Percentiles rank a stretch among this genome's conserved stretches.
phyloP scores from a whole-genome alignment of 2,888 invertebrate species.

The Euplexia lucipara region DNA sequence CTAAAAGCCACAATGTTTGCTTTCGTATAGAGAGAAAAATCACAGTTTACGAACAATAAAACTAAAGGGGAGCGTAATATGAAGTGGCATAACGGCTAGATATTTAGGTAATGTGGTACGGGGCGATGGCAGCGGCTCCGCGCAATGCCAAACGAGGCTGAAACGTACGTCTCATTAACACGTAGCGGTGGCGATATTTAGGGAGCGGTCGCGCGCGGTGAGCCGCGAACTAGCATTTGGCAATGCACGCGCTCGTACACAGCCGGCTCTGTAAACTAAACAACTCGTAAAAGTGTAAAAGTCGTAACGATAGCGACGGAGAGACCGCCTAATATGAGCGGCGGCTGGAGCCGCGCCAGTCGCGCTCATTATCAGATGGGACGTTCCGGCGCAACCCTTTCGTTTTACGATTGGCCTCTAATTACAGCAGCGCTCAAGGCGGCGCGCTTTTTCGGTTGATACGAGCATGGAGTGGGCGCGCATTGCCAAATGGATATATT shows the following conservation, averaged over 20 bases:
- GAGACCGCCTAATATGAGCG: constrained; percentile 88
- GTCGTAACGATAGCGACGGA: constrained; percentile 88
- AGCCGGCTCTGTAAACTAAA: constrained; percentile 88
- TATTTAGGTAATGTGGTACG: constrained; percentile 69
- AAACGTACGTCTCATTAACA: constrained; percentile 88
- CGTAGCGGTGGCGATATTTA: constrained; percentile 84
- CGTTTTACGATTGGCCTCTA: constrained; percentile 91
- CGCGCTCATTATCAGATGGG: constrained; percentile 90
- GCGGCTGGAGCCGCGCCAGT: constrained; percentile 89
- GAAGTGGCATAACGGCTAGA: constrained; percentile 60
- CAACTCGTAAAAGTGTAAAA: constrained; percentile 91
- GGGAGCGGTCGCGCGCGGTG: constrained; percentile 85
- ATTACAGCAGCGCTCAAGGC: constrained; percentile 89
- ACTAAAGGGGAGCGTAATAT: constrained; percentile 50
- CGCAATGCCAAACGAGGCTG: constrained; percentile 83
- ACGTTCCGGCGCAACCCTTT: constrained; percentile 88
- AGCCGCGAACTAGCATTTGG: constrained; percentile 91
- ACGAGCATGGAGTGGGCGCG: constrained; percentile 75
- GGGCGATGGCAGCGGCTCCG: constrained; percentile 61
- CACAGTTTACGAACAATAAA: constrained; percentile 52
- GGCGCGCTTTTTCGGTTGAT: constrained; percentile 85
- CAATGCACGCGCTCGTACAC: constrained; percentile 82
- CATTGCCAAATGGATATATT: constrained; percentile 88
- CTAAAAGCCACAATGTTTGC: constrained; percentile 37
- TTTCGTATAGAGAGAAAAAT: constrained; percentile 38